Evolutionary conservation across 2,888 invertebrate species (phyloP), one percentile per base, ranked within the genome.

Genomic region (Teleiodes luculella): DNA sequence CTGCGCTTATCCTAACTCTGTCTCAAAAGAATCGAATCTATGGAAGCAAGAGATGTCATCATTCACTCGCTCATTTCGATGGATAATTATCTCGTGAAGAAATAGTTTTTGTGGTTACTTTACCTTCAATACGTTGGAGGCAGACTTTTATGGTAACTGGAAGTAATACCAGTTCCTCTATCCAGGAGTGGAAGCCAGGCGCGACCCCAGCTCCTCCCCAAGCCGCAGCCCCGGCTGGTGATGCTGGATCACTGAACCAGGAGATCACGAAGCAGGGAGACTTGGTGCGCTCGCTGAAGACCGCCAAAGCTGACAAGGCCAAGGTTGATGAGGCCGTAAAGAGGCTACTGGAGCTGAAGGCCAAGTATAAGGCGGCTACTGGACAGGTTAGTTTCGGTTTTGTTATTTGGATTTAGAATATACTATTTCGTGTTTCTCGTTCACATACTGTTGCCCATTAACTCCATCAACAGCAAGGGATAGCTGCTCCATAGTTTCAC

Each of bases 251-350:
- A n/a, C 31, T 78, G 11, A 60, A 80, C 74, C 56, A 66, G 13
- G 67, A 91, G 61, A 92, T 94, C 60, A 70, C 76, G 6, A 81
- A 86, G 57, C 93, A 93, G 73, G 93, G 95, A 3, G 92, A 94
- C 63, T 74, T 91, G 56, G 92, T 96, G 0, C 87, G 95, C 30
- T 88, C 93, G 14, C 83, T 95, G 10, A 95, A 95, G 76, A 62
- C 91, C 0, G 87, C 91, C 37, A 95, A 95, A 70, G 93, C 93
- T 0, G 81, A 91, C 0, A 95, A 95, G 79, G 69, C 73, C 0
- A 76, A 77, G 55, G 65, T 84, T 2, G 80, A 82, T 57, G 82
- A 74, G 18, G 84, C 84, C 0, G 84, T 86, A 0, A 93, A 94
- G 68, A 59, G 68, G 3, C 79, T 97, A 10, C 73, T 96, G 45